These are phyloP conservation scores for Microcaecilia unicolor DNA, from an alignment of 2,797 vertebrate genomes.

Conservation along the genomic window DNA sequence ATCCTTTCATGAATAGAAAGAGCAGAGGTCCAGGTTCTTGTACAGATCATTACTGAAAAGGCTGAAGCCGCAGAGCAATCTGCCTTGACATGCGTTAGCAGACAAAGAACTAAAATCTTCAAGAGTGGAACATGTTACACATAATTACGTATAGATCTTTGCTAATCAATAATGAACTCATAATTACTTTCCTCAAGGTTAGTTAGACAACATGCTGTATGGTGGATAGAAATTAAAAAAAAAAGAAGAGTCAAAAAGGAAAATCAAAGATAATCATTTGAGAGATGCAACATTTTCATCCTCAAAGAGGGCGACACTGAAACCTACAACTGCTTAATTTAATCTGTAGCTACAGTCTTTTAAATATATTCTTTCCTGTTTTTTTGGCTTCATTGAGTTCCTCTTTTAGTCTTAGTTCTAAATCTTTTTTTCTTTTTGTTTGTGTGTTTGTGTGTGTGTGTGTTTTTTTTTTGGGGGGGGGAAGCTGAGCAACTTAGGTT, in stretches of 20 bases:
- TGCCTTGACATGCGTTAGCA: conserved; percentile 1
- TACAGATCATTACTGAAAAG: conserved; percentile 4
- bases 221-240: conserved; percentile 14
- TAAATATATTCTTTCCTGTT: too few species aligned
- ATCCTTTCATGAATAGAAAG: conserved; percentile 1
- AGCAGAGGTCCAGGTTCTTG: not conserved
- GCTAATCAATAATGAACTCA: conserved; percentile 38
- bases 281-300: conserved; percentile 1
- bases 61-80: not conserved
- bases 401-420: too few species aligned
- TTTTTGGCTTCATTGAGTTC: too few species aligned
- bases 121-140: conserved; percentile 25
- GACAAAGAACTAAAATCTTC: conserved; percentile 29
- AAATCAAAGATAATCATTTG: conserved; percentile 1
- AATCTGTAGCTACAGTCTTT: too few species aligned
- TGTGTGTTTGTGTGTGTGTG: too few species aligned
- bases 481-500: too few species aligned
- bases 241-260: conserved; percentile 18
- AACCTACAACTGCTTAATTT: too few species aligned
- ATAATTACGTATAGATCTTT: conserved; percentile 47
- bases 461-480: too few species aligned
- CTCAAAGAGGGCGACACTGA: conserved; percentile 3
- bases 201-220: conserved; percentile 28
- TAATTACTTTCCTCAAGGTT: conserved; percentile 46
- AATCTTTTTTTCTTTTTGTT: too few species aligned